Conservation (phyloP, 1,140 invertebrate species). For the Papilio glaucus region DNA sequence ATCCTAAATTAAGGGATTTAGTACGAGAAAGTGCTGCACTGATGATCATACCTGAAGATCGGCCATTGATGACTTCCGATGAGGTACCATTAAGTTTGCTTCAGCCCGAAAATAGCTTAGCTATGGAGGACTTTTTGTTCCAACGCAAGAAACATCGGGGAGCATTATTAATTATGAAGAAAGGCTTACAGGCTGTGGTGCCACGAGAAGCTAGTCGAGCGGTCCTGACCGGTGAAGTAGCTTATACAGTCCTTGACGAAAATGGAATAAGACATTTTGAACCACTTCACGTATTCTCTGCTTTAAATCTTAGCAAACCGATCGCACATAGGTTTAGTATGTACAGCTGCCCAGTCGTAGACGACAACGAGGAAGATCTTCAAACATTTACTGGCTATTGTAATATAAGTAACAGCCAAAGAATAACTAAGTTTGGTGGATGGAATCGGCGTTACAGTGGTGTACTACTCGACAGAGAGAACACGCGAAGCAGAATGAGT, state of each 20-base stretch:
- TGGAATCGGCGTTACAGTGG: constrained; percentile 71
- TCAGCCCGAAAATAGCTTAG: constrained; percentile 87
- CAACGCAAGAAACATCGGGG: constrained; percentile 84
- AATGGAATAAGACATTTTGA: constrained; percentile 90
- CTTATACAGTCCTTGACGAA: constrained; percentile 91
- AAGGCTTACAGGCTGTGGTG: constrained; percentile 90
- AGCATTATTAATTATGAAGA: constrained; percentile 89
- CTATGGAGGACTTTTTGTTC: constrained; percentile 90
- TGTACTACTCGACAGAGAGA: constrained; percentile 72
- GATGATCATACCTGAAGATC: constrained; percentile 87
- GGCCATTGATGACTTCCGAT: constrained; percentile 85
- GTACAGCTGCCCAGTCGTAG: constrained; percentile 85
- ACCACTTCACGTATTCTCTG: constrained; percentile 89
- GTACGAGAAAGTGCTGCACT: constrained; percentile 88
- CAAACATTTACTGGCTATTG: constrained; percentile 76
- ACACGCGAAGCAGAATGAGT: constrained; percentile 68
- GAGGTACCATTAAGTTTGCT: constrained; percentile 88
- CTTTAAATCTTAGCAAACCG: constrained; percentile 86
- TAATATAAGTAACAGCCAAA: constrained; percentile 77
- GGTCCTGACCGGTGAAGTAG: constrained; percentile 89
- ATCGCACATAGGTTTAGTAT: constrained; percentile 86
- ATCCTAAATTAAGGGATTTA: constrained; percentile 87
- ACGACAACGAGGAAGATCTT: constrained; percentile 82
- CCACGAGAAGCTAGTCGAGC: constrained; percentile 89
- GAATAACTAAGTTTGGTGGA: constrained; percentile 74